Evolutionary conservation across 2,797 vertebrate species (phyloP), one percentile per base, ranked within the genome.

Genomic region (Toxotes lorentzi): DNA sequence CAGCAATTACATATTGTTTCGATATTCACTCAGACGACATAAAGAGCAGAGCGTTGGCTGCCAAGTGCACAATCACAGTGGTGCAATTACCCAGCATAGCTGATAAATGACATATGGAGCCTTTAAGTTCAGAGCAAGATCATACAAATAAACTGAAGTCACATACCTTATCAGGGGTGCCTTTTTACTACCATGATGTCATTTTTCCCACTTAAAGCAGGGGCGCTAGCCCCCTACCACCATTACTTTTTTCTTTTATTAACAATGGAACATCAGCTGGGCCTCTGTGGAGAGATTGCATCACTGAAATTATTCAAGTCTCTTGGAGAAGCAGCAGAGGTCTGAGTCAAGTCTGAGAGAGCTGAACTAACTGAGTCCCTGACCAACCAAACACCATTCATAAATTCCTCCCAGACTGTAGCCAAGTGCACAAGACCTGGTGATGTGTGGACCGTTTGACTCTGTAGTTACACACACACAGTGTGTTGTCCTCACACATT

Each of bases 241-340:
- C 63, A 68, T 66, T 48, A 50, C n/a, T 16, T 82, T 82, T 79
- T 16, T 76, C 16, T 63, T 51, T 58, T 82, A 89, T 91, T 91
- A 79, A 89, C 88, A 91, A 82, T 78, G 88, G 90, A 94, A 94
- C 86, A 91, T 87, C 90, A 91, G 90, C 91, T 92, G 91, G 59
- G 53, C 30, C 72, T 76, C 87, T 86, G 84, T 75, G 82, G 84
- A 76, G 80, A 81, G 82, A 93, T 90, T 94, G 86, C 91, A 90
- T 95, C 94, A 94, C 82, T 78, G 79, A 72, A 73, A 76, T 91
- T 82, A 89, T 88, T 82, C 82, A 84, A 84, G 79, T 41, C 79
- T 70, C 59, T 48, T 40, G 59, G 48, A 72, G 77, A 66, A 73
- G 70, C 48, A 78, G 82, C 70, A 71, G 47, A 64, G 23, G 70